A percentile compares a stretch with the other conserved stretches of the same genome.
These are phyloP conservation scores for Drosophila ogumai DNA, from an alignment of 1,140 invertebrate genomes.

Conservation along the genomic window DNA sequence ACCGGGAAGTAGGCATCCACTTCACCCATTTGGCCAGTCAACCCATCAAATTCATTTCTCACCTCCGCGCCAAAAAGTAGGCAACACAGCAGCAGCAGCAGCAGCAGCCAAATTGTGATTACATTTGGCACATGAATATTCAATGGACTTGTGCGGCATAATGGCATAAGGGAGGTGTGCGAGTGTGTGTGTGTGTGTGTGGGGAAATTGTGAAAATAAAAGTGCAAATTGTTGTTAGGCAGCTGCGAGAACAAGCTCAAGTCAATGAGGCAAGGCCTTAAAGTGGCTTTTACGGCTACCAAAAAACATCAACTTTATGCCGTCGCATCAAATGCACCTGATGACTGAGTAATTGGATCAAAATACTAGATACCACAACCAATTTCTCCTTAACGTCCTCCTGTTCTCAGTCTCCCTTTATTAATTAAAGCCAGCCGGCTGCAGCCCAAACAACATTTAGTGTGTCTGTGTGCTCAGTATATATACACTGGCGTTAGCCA, in stretches of 20 bases:
- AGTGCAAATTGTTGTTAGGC: slow-evolving; percentile 27
- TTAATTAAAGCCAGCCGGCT: slow-evolving; percentile 63
- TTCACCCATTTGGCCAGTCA: slow-evolving; percentile 13
- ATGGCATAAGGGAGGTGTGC: neutral
- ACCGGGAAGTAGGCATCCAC: neutral
- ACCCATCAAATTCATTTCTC: slow-evolving; percentile 2
- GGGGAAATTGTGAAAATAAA: slow-evolving; percentile 31
- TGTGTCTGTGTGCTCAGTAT: slow-evolving; percentile 17
- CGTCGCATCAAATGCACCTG: slow-evolving; percentile 22
- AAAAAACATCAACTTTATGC: slow-evolving; percentile 17
- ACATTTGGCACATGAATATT: slow-evolving; percentile 67
- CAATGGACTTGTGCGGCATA: slow-evolving; percentile 35
- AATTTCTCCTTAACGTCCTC: neutral
- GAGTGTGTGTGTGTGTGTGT: neutral
- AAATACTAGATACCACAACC: slow-evolving; percentile 2
- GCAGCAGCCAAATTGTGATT: slow-evolving; percentile 29
- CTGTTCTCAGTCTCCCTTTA: slow-evolving; percentile 19
- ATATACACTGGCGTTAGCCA: slow-evolving; percentile 28
- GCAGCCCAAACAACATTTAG: slow-evolving; percentile 10
- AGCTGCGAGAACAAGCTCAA: neutral
- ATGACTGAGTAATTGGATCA: slow-evolving; percentile 21
- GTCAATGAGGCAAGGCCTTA: slow-evolving; percentile 23
- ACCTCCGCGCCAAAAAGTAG: neutral
- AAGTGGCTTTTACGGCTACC: slow-evolving; percentile 12
- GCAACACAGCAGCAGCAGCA: neutral